Evolutionary conservation across 2,888 invertebrate genomes (phyloP).

Genomic region (Melolontha melolontha): DNA sequence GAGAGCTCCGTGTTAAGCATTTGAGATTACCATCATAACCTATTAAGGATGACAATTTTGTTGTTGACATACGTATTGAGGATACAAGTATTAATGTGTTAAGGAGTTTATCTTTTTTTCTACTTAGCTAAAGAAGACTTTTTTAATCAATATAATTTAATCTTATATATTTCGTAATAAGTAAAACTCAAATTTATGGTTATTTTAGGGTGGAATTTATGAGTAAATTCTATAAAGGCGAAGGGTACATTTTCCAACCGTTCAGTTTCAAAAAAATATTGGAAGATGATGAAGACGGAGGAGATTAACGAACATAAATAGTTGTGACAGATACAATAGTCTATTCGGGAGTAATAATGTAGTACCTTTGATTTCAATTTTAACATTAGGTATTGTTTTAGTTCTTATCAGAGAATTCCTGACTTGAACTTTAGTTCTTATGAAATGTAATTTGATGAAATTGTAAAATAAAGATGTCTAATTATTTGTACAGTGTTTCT

Average conservation of each 20-base stretch:
- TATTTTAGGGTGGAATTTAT: slow-evolving; percentile 80
- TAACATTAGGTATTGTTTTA: too few relatives aligned
- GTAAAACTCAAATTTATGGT: too few relatives aligned
- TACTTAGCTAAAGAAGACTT: too few relatives aligned
- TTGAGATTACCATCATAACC: too few relatives aligned
- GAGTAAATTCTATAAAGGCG: slow-evolving; percentile 79
- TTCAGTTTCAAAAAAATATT: slow-evolving; percentile 74
- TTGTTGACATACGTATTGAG: too few relatives aligned
- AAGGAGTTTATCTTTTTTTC: too few relatives aligned
- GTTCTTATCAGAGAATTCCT: background rate
- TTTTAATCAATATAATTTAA: too few relatives aligned
- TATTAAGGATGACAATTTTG: too few relatives aligned
- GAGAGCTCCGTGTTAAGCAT: too few relatives aligned
- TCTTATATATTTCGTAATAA: too few relatives aligned
- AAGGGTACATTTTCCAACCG: slow-evolving; percentile 75
- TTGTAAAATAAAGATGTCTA: slow-evolving; percentile 27
- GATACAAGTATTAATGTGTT: too few relatives aligned
- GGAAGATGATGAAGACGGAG: slow-evolving; percentile 62
- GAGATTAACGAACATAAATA: slow-evolving; percentile 48
- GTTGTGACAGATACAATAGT: background rate
- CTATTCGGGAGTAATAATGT: slow-evolving; percentile 2
- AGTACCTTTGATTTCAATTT: background rate
- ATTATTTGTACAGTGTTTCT: slow-evolving; percentile 9
- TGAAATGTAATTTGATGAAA: slow-evolving; percentile 13
- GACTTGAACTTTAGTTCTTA: background rate